A percentile compares a stretch with the other conserved stretches of the same genome.
Conservation (phyloP, 2,113 vertebrate species). For the Gavialis gangeticus region DNA sequence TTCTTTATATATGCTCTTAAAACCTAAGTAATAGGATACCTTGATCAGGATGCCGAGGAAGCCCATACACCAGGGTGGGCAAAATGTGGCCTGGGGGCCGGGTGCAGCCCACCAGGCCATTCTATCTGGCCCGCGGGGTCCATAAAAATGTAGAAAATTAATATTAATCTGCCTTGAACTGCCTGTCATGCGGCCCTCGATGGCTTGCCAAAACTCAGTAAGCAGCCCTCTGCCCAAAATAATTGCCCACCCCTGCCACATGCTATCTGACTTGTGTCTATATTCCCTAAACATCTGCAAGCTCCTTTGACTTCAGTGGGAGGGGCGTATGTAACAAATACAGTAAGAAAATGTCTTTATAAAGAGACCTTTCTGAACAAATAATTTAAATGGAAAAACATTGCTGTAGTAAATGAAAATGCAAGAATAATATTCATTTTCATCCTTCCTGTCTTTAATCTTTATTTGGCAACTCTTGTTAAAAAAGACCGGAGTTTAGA, state of each 20-base stretch:
- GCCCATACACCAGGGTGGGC: not conserved
- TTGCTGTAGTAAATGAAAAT: not conserved
- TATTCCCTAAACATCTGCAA: not conserved
- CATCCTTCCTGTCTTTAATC: conserved; percentile 37
- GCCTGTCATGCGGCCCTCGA: too few relatives aligned
- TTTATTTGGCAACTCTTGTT: conserved; percentile 35
- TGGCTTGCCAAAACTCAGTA: too few relatives aligned
- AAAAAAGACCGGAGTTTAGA: conserved; percentile 19
- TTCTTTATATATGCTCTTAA: not conserved
- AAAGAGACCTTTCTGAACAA: conserved; percentile 33
- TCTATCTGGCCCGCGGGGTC: too few relatives aligned
- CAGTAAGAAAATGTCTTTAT: not conserved
- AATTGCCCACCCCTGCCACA: too few relatives aligned
- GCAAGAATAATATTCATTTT: conserved; percentile 6
- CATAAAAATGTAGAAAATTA: too few relatives aligned
- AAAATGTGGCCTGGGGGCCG: not conserved
- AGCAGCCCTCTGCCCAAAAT: too few relatives aligned
- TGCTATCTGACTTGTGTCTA: too few relatives aligned
- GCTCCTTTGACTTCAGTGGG: not conserved
- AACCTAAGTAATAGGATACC: not conserved
- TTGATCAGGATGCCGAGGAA: not conserved
- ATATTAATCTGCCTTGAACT: too few relatives aligned
- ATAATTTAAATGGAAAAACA: conserved; percentile 10
- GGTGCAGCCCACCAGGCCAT: too few relatives aligned
- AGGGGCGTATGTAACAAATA: not conserved